phyloP scores from a whole-genome alignment of 2,113 vertebrate genomes.

The Istiophorus platypterus region DNA sequence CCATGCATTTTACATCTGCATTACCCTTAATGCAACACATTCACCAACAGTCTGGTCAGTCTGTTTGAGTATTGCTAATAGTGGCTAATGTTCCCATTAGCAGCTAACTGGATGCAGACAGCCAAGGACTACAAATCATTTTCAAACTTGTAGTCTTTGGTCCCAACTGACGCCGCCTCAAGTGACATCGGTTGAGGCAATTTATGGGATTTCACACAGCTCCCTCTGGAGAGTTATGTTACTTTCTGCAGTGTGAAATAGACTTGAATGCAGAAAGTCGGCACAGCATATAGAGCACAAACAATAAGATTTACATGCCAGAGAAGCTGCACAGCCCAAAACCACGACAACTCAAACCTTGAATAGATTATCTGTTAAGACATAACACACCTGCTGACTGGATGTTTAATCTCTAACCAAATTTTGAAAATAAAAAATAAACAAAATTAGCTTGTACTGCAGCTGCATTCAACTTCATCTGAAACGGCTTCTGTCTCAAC shows the following conservation, averaged over 20 bases:
- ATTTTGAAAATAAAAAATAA: neutral
- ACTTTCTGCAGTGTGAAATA: neutral
- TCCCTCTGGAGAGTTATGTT: neutral
- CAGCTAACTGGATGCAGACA: neutral
- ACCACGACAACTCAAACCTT: neutral
- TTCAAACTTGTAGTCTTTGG: too few relatives aligned
- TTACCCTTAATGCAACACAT: neutral
- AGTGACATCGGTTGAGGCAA: neutral
- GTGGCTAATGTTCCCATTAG: neutral
- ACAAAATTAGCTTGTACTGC: neutral
- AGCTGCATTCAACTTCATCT: neutral
- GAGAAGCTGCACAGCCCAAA: neutral
- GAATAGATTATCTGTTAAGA: neutral
- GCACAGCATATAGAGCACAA: neutral
- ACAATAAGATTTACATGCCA: neutral
- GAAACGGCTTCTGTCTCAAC: neutral
- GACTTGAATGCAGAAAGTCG: neutral
- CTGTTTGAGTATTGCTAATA: neutral
- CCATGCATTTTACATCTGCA: neutral
- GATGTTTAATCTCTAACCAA: neutral
- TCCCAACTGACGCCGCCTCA: neutral
- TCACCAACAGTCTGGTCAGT: accelerated
- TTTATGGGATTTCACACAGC: neutral
- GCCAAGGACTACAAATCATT: too few relatives aligned
- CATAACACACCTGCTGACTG: neutral